Percentiles rank a stretch among this genome's conserved stretches.
Conservation (phyloP, 2,888 invertebrate genomes). For the Apotomis turbidana region DNA sequence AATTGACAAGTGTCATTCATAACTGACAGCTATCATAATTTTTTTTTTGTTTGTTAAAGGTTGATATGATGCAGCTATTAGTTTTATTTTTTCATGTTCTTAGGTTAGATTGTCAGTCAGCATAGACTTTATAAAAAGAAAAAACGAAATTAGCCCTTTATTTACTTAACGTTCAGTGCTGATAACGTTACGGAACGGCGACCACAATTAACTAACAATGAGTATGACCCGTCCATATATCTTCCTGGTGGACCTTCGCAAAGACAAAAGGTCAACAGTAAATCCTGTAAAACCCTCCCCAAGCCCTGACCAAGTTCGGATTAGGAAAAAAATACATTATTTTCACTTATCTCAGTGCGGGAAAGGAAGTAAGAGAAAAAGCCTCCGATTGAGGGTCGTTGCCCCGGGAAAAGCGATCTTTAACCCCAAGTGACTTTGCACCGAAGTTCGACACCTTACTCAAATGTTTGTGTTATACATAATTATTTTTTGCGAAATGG, state of each 20-base stretch:
- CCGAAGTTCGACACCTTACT: slow-evolving; percentile 19
- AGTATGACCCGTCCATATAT: background rate
- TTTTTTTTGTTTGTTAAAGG: background rate
- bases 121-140: too few relatives aligned
- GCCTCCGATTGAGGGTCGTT: slow-evolving; percentile 51
- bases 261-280: background rate
- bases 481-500: too few relatives aligned
- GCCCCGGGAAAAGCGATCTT: slow-evolving; percentile 49
- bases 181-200: too few relatives aligned
- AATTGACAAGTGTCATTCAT: slow-evolving; percentile 10
- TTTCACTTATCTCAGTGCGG: slow-evolving; percentile 32
- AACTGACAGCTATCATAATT: background rate
- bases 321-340: slow-evolving; percentile 27
- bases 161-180: too few relatives aligned
- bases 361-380: slow-evolving; percentile 29
- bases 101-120: too few relatives aligned
- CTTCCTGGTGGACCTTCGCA: background rate
- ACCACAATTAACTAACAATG: too few relatives aligned
- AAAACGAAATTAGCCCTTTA: too few relatives aligned
- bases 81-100: too few relatives aligned
- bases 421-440: slow-evolving; percentile 55
- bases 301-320: slow-evolving; percentile 9
- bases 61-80: background rate
- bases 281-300: slow-evolving; percentile 15
- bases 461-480: slow-evolving; percentile 1